Conservation (phyloP, 1,140 invertebrate species). For the Diorhabda carinulata region DNA sequence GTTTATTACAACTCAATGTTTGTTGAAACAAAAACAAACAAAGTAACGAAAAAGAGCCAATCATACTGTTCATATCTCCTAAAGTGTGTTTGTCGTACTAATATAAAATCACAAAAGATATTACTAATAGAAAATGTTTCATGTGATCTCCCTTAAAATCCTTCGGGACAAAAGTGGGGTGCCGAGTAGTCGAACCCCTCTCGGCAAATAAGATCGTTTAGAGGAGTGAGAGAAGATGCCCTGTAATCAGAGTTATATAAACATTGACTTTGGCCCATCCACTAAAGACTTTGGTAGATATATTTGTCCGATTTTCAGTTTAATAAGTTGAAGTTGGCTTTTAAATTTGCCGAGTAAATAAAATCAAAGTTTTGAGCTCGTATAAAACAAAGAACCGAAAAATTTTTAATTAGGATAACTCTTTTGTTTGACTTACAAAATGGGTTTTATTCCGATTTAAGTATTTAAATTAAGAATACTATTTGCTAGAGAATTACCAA, state of each 20-base stretch:
- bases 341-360: conserved; percentile 25
- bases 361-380: conserved; percentile 6
- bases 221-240: conserved; percentile 26
- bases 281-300: conserved; percentile 26
- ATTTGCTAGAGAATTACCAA: too few species aligned
- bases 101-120: conserved; percentile 26
- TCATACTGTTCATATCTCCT: conserved; percentile 7
- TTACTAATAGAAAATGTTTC: conserved; percentile 28
- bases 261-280: conserved; percentile 28
- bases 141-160: conserved; percentile 23
- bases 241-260: conserved; percentile 25
- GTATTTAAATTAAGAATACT: too few species aligned
- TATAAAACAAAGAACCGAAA: background rate
- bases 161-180: conserved; percentile 14
- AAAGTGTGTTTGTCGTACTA: conserved; percentile 9
- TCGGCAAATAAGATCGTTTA: conserved; percentile 23
- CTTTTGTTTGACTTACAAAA: too few species aligned
- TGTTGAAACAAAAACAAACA: background rate
- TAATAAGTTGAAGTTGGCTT: conserved; percentile 26
- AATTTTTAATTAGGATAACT: conserved; percentile 4
- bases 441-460: too few species aligned
- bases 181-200: conserved; percentile 20
- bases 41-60: conserved; percentile 4
- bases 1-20: background rate
- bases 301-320: conserved; percentile 27